Evolutionary conservation across 2,888 invertebrate genomes (phyloP), one percentile per base, ranked within the genome.

Genomic region (Cyclophora albipunctata): DNA sequence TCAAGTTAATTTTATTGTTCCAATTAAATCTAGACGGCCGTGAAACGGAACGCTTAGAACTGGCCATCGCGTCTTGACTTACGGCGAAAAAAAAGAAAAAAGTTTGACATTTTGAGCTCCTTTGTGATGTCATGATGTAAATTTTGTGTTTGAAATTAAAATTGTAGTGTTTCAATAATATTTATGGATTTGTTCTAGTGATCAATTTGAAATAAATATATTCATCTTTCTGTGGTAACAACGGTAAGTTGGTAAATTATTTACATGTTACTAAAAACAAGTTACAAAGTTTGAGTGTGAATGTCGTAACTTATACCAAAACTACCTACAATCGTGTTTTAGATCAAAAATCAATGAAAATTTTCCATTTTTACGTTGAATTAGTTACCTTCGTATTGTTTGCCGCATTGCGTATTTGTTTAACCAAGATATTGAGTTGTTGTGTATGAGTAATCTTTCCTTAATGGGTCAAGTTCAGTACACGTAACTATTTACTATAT

Each of bases 31-130:
- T 66, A 60, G 57, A 49, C 62, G 69, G 74, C 72, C 80, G 83
- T 84, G 78, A 79, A 86, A 82, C 83, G 84, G 77, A 84, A 82
- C 83, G 81, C 65, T 62, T 52, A 64, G 63, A 65, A 75, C 78
- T 75, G 77, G 78, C 77, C 64, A 71, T 66, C 66, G 62, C 58
- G 57, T 47, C 54, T 57, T 58, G 55, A 42, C 47, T 44, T 20
- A 42, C 6, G 7, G 45, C 54, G 62, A 65, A 71, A 73, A 78
- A 80, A 79, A 73, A 70, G 63, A 52, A 66, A 72, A 73, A 73
- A 73, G 66, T 78, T 79, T 85, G 86, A 84, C 84, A 68, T 81
- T 78, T 77, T 20, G 2, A 20, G 20, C 70, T 71, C 76, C 79
- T 71, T 70, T 59, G 60, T 73, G 69, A 70, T 67, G 71, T 77